phyloP scores from a whole-genome alignment of 2,113 vertebrate species.

The Actenoides lindsayi region DNA sequence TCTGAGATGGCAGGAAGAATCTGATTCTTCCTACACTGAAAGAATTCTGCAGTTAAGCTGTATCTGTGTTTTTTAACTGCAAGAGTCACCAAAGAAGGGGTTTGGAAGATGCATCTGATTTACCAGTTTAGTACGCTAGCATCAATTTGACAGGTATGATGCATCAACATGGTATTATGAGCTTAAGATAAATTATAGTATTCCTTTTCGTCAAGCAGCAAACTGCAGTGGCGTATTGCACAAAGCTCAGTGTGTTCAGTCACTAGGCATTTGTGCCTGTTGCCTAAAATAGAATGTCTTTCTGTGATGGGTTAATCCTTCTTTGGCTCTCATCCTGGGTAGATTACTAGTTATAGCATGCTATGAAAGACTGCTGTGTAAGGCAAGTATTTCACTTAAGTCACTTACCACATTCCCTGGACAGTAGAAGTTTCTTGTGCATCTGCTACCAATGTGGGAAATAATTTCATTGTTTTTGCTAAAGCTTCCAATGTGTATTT shows the following conservation, averaged over 20 bases:
- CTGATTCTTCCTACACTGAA: not conserved
- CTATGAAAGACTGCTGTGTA: constrained; percentile 60
- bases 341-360: constrained; percentile 76
- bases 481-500: not conserved
- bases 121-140: not conserved
- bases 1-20: not conserved
- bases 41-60: not conserved
- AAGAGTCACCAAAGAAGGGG: not conserved
- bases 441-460: not conserved
- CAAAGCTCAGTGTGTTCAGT: constrained; percentile 55
- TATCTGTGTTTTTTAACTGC: not conserved
- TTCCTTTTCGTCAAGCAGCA: constrained; percentile 21
- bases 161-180: not conserved
- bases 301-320: constrained; percentile 80
- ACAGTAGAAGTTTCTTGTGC: not conserved
- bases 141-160: constrained; percentile 1
- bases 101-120: not conserved
- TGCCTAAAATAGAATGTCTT: constrained; percentile 81
- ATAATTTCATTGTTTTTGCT: not conserved
- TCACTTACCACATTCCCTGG: constrained; percentile 40
- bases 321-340: constrained; percentile 72
- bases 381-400: constrained; percentile 63
- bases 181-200: not conserved
- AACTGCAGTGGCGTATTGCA: constrained; percentile 32
- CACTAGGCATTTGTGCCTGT: constrained; percentile 69